Conservation (phyloP, 2,797 vertebrate genomes). For the Synanceia verrucosa region DNA sequence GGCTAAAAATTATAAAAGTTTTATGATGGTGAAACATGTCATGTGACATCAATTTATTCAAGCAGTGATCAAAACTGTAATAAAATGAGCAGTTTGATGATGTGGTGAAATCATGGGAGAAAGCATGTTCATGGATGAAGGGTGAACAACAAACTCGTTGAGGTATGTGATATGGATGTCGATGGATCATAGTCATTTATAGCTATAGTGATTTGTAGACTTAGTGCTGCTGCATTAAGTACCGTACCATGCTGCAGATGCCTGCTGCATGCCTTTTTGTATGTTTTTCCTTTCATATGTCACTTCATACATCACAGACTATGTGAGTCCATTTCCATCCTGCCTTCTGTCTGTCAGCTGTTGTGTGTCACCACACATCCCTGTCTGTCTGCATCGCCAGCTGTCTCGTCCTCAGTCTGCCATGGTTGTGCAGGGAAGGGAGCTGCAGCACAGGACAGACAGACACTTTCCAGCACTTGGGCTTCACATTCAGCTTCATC, state of each 20-base stretch:
- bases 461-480: conserved; percentile 38
- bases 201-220: neutral
- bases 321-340: neutral
- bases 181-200: no score
- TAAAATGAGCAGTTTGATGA: no score
- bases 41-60: neutral
- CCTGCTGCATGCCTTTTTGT: neutral
- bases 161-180: no score
- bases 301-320: neutral
- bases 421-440: conserved; percentile 21
- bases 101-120: no score
- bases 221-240: neutral
- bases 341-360: neutral
- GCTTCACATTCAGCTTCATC: conserved; percentile 39
- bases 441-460: conserved; percentile 24
- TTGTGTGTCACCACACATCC: neutral
- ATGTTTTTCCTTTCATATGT: neutral
- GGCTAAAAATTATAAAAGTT: neutral
- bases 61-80: no score
- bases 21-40: neutral
- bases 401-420: neutral
- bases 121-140: no score
- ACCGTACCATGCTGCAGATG: neutral
- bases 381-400: neutral
- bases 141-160: no score